Evolutionary conservation across 1,140 invertebrate genomes (phyloP).

Genomic region (Phocides pigmalion): DNA sequence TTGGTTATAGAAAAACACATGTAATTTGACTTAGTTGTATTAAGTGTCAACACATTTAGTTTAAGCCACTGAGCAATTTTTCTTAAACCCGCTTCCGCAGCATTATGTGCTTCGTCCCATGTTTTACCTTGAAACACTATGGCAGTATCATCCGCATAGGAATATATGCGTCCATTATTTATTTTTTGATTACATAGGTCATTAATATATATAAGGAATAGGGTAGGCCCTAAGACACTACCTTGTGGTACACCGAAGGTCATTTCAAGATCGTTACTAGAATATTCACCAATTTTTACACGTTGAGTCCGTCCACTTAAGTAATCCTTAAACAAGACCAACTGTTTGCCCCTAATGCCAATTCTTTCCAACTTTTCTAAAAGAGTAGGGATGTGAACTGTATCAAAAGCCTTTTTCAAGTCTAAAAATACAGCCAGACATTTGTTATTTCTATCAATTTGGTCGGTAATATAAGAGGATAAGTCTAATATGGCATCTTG

Average conservation of each 20-base stretch:
- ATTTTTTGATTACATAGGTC: too few relatives aligned
- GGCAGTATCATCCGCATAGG: too few relatives aligned
- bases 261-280: background rate
- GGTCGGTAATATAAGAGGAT: background rate
- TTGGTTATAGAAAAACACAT: constrained; percentile 21
- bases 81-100: constrained; percentile 7
- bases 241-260: background rate
- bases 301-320: background rate
- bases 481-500: background rate
- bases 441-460: background rate
- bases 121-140: too few relatives aligned
- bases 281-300: background rate
- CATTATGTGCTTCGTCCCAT: constrained; percentile 1
- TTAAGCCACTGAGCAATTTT: constrained; percentile 5
- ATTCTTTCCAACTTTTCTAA: background rate
- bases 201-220: too few relatives aligned
- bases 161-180: too few relatives aligned
- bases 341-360: background rate
- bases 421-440: background rate
- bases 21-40: constrained; percentile 30
- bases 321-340: background rate
- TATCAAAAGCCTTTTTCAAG: background rate
- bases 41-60: constrained; percentile 20
- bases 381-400: background rate
- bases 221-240: too few relatives aligned